phyloP scores from a whole-genome alignment of 1,140 invertebrate species.

The Tetragonula clypearis region DNA sequence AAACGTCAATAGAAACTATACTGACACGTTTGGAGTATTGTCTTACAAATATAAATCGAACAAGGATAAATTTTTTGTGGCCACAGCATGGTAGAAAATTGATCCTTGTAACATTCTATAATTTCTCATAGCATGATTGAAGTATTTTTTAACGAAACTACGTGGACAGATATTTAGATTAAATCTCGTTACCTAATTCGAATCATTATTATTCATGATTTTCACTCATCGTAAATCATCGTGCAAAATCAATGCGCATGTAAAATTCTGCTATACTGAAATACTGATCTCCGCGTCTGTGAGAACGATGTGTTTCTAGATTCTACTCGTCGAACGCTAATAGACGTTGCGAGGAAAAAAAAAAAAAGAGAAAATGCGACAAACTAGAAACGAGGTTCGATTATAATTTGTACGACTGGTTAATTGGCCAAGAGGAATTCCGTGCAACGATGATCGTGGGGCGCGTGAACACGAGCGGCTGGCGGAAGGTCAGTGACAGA shows the following conservation, averaged over 20 bases:
- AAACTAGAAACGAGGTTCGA: neutral
- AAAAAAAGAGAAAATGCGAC: neutral
- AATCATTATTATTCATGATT: no score
- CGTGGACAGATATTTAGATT: neutral
- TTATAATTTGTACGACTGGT: neutral
- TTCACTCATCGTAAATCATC: no score
- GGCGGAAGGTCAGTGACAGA: constrained; percentile 65
- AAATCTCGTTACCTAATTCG: neutral
- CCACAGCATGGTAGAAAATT: no score
- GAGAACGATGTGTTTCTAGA: neutral
- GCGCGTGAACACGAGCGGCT: neutral
- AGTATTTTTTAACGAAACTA: neutral
- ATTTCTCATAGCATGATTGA: no score
- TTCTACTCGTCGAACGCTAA: neutral
- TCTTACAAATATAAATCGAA: neutral
- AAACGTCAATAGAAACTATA: constrained; percentile 2
- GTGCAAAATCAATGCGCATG: no score
- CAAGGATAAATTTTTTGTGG: no score
- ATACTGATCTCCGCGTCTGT: neutral
- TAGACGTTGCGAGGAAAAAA: no score
- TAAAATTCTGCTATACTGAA: neutral
- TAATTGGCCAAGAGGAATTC: neutral
- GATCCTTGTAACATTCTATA: no score
- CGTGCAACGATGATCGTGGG: neutral
- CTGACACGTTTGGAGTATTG: neutral